These are phyloP conservation scores for Melanostigma gelatinosum DNA, from an alignment of 2,113 vertebrate species.

Conservation along the genomic window DNA sequence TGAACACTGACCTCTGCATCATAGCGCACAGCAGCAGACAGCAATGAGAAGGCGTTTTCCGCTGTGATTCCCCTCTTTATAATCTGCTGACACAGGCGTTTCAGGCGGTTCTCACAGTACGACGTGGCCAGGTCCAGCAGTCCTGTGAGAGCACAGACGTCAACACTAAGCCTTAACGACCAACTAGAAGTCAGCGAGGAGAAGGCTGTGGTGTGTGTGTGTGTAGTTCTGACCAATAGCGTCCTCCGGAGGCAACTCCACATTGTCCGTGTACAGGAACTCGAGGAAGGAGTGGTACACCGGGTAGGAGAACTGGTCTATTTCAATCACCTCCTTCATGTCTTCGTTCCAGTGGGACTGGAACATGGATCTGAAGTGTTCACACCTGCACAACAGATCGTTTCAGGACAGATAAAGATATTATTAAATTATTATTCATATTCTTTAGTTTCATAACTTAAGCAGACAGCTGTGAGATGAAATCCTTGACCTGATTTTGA, in stretches of 20 bases:
- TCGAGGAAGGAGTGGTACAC: constrained; percentile 97
- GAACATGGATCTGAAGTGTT: constrained; percentile 99
- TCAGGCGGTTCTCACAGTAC: constrained; percentile 96
- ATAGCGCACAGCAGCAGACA: constrained; percentile 96
- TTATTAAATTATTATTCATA: not conserved
- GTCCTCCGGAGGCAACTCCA: constrained; percentile 95
- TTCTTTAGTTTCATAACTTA: not conserved
- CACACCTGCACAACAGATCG: constrained; percentile 85
- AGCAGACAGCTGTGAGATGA: not conserved
- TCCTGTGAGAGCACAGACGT: constrained; percentile 76
- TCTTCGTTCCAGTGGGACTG: constrained; percentile 98
- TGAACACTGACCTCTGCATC: constrained; percentile 91
- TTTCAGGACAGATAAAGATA: not conserved
- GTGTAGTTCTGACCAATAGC: constrained; percentile 88
- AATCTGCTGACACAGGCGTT: constrained; percentile 95
- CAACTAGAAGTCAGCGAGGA: not conserved
- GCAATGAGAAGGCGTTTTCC: constrained; percentile 94
- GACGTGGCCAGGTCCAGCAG: constrained; percentile 97
- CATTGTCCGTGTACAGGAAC: constrained; percentile 95
- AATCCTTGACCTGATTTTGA: constrained; percentile 93
- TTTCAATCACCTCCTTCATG: constrained; percentile 96
- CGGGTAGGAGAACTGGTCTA: constrained; percentile 96
- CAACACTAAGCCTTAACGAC: not conserved
- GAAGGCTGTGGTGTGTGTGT: not conserved
- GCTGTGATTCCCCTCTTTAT: constrained; percentile 97